phyloP scores from a whole-genome alignment of 2,113 vertebrate species.

The Paedocypris sp. region DNA sequence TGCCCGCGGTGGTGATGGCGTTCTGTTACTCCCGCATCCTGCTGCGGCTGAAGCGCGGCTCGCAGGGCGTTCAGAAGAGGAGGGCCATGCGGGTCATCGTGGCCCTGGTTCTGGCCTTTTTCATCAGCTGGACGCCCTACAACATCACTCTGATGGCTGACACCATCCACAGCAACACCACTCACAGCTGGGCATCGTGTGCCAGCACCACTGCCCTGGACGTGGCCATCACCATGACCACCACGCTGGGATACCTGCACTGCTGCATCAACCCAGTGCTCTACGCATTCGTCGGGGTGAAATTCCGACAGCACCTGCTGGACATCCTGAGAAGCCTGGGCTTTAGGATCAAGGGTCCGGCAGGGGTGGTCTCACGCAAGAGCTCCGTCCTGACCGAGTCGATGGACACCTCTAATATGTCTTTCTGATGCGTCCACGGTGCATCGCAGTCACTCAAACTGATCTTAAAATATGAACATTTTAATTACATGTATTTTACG shows the following conservation, averaged over 20 bases:
- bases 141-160: slow-evolving; percentile 65
- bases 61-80: slow-evolving; percentile 63
- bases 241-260: slow-evolving; percentile 65
- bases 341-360: slow-evolving; percentile 43
- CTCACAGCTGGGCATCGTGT: slow-evolving; percentile 34
- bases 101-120: slow-evolving; percentile 67
- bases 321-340: slow-evolving; percentile 53
- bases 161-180: slow-evolving; percentile 43
- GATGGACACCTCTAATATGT: slow-evolving; percentile 61
- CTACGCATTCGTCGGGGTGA: slow-evolving; percentile 75
- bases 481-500: too few species aligned
- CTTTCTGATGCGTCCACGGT: slow-evolving; percentile 47
- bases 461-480: background rate
- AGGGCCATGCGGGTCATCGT: slow-evolving; percentile 68
- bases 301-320: slow-evolving; percentile 68
- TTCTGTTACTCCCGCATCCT: slow-evolving; percentile 73
- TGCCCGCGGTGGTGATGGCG: slow-evolving; percentile 63
- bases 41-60: slow-evolving; percentile 48
- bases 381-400: slow-evolving; percentile 70
- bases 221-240: slow-evolving; percentile 50
- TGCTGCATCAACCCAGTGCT: slow-evolving; percentile 80
- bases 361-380: slow-evolving; percentile 32
- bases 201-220: slow-evolving; percentile 36
- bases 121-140: slow-evolving; percentile 74
- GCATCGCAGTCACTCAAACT: background rate